Evolutionary conservation across 2,888 invertebrate genomes (phyloP), one percentile per base, ranked within the genome.

Genomic region (Drosophila falleni): DNA sequence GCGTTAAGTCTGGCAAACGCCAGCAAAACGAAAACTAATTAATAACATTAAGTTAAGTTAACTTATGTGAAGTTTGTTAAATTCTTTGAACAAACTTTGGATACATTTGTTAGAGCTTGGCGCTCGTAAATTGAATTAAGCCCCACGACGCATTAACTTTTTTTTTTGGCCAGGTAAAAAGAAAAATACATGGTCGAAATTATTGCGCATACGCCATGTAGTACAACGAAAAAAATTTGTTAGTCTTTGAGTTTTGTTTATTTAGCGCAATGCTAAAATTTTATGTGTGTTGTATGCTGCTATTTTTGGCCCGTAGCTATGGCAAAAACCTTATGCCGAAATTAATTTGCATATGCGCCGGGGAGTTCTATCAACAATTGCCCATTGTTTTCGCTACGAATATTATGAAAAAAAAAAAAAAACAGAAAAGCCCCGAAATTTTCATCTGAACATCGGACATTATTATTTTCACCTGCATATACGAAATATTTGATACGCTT

Each of bases 141-240:
- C 44, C 42, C 53, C 58, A 64, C 64, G 35, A 73, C 76, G 76
- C 76, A 78, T 69, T 65, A 62, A 37, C 55, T 60, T 68, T 63
- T 77, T 68, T 60, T 68, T 63, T 77, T 68, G 35, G 62, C 39
- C 73, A 73, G 73, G 54, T 59, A 41, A 44, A 49, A 42, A 42
- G 44, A 41, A 63, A 56, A 70, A 16, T 46, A 42, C 26, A 44
- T 31, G 37, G 26, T 26, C n/a, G 13, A 51, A 63, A 53, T 33
- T 62, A 86, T 80, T 72, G 77, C 78, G 66, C 72, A 86, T 83
- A 78, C 78, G 83, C 83, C 63, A 49, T 60, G 71, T 79, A 63
- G 64, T 65, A 62, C 41, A 37, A 26, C 1, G 2, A 23, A 23
- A 23, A 4, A 37, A 16, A 35, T 37, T 55, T 66, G 53, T 53